Percentiles rank a stretch among this genome's conserved stretches.
These are phyloP conservation scores for Sclerurus mexicanus DNA, from an alignment of 2,113 vertebrate species.

Conservation along the genomic window DNA sequence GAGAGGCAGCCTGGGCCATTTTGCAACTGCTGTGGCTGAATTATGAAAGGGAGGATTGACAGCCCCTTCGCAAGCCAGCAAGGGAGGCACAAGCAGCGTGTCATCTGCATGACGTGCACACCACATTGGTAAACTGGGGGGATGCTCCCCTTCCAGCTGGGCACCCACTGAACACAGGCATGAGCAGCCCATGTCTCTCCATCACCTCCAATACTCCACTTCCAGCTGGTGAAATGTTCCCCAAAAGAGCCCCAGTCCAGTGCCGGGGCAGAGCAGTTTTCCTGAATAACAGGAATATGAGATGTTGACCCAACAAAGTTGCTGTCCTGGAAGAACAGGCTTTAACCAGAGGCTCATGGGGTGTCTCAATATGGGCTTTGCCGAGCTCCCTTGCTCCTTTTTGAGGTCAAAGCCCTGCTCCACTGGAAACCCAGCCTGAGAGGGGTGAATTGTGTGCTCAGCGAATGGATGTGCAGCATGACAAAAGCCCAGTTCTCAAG, in stretches of 20 bases:
- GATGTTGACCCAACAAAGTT: neutral
- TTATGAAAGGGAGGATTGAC: neutral
- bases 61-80: neutral
- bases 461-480: neutral
- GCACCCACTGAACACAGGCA: neutral
- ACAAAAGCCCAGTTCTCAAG: neutral
- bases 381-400: neutral
- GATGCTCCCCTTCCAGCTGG: neutral
- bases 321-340: neutral
- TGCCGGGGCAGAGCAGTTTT: neutral
- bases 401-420: neutral
- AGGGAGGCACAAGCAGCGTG: neutral
- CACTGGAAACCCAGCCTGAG: neutral
- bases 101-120: neutral
- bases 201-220: neutral
- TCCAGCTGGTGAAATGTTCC: neutral
- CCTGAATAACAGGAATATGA: neutral
- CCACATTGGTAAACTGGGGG: accelerated
- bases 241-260: neutral
- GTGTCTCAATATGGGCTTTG: neutral
- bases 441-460: neutral
- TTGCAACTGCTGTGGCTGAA: conserved; percentile 22
- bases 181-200: neutral
- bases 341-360: neutral
- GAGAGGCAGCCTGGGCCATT: neutral